These are phyloP conservation scores for cattle (Bos taurus) DNA, from an alignment of 2,113 vertebrate species.

Conservation along the genomic window DNA sequence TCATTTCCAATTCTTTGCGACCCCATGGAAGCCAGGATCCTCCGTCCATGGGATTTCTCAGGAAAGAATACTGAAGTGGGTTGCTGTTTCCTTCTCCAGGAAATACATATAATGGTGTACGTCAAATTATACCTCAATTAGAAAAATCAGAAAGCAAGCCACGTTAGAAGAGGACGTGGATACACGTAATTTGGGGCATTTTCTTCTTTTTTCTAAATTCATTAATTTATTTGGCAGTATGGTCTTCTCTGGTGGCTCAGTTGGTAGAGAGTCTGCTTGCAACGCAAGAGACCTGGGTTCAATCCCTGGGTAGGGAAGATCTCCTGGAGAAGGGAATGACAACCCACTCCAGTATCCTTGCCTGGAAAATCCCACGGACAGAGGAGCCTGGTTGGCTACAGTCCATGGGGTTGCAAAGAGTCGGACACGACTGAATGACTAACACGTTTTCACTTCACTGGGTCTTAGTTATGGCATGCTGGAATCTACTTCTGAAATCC, in stretches of 20 bases:
- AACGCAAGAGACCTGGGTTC: background rate
- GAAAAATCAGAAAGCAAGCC: background rate
- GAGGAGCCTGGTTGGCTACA: background rate
- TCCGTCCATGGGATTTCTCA: background rate
- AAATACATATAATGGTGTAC: rapidly evolving
- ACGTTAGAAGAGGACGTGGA: rapidly evolving
- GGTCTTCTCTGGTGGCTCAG: background rate
- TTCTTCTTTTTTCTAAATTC: background rate
- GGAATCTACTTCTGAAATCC: background rate
- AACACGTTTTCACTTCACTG: background rate
- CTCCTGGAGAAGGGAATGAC: background rate
- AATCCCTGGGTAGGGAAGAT: background rate
- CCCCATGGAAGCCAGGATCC: background rate
- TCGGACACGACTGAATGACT: rapidly evolving
- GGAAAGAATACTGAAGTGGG: background rate
- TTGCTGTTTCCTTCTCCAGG: background rate
- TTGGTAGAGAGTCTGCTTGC: background rate
- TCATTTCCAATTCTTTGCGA: background rate
- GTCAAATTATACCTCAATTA: no score
- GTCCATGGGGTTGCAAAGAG: rapidly evolving
- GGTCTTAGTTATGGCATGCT: background rate
- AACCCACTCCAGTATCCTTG: background rate
- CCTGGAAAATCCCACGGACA: rapidly evolving
- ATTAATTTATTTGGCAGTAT: background rate
- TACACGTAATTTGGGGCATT: rapidly evolving